Evolutionary conservation across 1,140 invertebrate genomes (phyloP).

Genomic region (Camponotus floridanus): DNA sequence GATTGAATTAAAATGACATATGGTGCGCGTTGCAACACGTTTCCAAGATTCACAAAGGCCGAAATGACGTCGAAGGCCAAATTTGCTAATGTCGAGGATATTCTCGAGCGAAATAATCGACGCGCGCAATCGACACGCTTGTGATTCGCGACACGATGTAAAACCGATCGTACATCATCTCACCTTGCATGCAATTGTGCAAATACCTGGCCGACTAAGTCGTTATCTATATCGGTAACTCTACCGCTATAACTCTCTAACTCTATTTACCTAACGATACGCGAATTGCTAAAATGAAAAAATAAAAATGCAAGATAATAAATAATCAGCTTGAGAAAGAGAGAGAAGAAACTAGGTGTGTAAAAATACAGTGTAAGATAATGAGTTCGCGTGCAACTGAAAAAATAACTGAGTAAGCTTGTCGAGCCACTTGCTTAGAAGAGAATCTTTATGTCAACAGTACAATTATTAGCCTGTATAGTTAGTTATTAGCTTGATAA

Average conservation of each 20-base stretch:
- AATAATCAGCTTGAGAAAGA: not conserved
- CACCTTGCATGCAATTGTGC: conserved; percentile 21
- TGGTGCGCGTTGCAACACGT: not conserved
- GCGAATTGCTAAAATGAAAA: not conserved
- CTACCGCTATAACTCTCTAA: not conserved
- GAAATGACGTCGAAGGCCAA: conserved; percentile 60
- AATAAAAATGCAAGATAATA: not conserved
- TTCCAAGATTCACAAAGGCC: conserved; percentile 40
- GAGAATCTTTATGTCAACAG: conserved; percentile 7
- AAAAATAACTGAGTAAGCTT: conserved; percentile 7
- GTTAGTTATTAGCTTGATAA: not conserved
- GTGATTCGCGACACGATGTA: conserved; percentile 58
- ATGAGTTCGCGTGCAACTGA: not conserved
- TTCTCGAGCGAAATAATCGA: conserved; percentile 24
- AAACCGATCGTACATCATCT: conserved; percentile 42
- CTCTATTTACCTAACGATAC: not conserved
- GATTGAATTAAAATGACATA: too few relatives aligned
- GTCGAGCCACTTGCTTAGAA: not conserved
- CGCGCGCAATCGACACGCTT: conserved; percentile 1
- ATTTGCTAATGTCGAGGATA: conserved; percentile 66
- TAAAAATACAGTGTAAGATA: not conserved
- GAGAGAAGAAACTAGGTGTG: not conserved
- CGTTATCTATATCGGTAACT: not conserved
- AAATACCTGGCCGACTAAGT: conserved; percentile 51
- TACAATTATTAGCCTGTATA: not conserved